Conservation (phyloP, 2,113 vertebrate species). For the Mastomys natalensis region DNA sequence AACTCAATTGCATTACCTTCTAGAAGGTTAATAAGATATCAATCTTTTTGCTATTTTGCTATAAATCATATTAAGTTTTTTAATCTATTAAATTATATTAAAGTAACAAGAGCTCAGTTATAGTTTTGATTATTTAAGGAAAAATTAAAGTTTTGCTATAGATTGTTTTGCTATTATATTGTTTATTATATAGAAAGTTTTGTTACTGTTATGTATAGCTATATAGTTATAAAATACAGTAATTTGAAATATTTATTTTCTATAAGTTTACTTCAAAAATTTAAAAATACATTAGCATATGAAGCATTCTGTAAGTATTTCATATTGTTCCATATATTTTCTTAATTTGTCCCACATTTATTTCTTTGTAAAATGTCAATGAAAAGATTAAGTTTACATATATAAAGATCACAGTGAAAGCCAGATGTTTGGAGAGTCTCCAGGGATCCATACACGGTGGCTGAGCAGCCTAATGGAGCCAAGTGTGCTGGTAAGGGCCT, state of each 20-base stretch:
- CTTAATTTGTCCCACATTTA: slow-evolving; percentile 67
- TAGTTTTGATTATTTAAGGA: slow-evolving; percentile 41
- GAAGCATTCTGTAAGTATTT: background rate
- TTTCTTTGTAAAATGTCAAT: slow-evolving; percentile 77
- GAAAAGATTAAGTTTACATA: slow-evolving; percentile 74
- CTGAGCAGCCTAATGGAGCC: slow-evolving; percentile 89
- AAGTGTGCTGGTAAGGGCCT: slow-evolving; percentile 78
- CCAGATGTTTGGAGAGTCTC: slow-evolving; percentile 91
- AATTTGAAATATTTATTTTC: slow-evolving; percentile 33
- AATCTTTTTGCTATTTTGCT: slow-evolving; percentile 22
- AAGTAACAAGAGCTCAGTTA: background rate
- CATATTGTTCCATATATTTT: slow-evolving; percentile 50
- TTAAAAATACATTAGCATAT: background rate
- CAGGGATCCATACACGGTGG: slow-evolving; percentile 89
- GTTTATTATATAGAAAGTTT: too few relatives aligned
- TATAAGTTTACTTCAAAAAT: background rate
- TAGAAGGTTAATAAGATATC: slow-evolving; percentile 47
- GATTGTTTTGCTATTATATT: background rate
- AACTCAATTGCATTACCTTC: slow-evolving; percentile 36
- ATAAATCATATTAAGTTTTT: slow-evolving; percentile 17
- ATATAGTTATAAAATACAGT: slow-evolving; percentile 37
- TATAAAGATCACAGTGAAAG: slow-evolving; percentile 84
- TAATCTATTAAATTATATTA: slow-evolving; percentile 54
- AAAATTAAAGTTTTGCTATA: background rate
- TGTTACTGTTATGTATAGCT: too few relatives aligned